phyloP scores from a whole-genome alignment of 2,797 vertebrate genomes.

The Enteromius paludinosus region DNA sequence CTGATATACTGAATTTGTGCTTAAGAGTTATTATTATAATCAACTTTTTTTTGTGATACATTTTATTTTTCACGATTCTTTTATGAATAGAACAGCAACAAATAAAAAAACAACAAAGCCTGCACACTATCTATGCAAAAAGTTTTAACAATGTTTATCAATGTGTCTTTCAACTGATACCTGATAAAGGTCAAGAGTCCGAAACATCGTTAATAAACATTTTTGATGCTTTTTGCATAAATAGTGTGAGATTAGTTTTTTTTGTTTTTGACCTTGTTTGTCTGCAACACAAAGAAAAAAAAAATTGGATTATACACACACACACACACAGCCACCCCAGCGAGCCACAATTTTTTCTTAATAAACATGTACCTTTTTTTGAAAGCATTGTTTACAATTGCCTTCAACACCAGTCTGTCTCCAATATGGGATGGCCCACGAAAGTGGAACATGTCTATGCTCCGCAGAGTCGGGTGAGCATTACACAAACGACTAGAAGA shows the following conservation, averaged over 20 bases:
- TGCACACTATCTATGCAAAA: too few relatives aligned
- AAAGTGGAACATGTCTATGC: conserved; percentile 98
- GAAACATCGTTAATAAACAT: too few relatives aligned
- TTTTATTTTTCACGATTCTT: not conserved
- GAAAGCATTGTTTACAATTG: conserved; percentile 95
- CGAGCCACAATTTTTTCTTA: not conserved
- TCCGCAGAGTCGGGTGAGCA: conserved; percentile 86
- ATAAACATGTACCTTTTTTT: conserved; percentile 85
- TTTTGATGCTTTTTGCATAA: too few relatives aligned
- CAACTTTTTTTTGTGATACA: too few relatives aligned
- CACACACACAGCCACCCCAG: too few relatives aligned
- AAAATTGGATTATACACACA: not conserved
- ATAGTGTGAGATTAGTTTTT: too few relatives aligned
- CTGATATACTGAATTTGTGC: not conserved
- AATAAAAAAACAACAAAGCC: not conserved
- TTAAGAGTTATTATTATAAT: not conserved
- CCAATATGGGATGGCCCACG: conserved; percentile 93
- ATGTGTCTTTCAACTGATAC: too few relatives aligned
- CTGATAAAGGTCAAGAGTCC: too few relatives aligned
- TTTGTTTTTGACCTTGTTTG: too few relatives aligned
- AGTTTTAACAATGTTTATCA: too few relatives aligned
- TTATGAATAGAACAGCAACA: not conserved
- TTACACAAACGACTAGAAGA: conserved; percentile 88
- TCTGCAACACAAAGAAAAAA: not conserved
- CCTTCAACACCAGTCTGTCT: conserved; percentile 91